phyloP scores from a whole-genome alignment of 2,113 vertebrate species.

The Scytalopus superciliaris region DNA sequence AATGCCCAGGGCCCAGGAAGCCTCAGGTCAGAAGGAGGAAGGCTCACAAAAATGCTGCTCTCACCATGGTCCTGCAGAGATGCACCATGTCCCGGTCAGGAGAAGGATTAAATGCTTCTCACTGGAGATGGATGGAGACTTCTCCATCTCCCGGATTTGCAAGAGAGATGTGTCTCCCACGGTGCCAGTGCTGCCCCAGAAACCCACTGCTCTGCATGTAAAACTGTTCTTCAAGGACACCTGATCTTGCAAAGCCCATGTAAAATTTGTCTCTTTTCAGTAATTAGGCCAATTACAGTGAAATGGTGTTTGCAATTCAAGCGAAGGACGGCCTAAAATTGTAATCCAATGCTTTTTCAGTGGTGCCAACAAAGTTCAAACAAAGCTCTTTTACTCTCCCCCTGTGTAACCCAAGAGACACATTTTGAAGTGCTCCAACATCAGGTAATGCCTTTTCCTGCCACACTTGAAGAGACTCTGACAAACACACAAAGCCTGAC shows the following conservation, averaged over 20 bases:
- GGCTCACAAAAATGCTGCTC: neutral
- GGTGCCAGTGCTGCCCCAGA: neutral
- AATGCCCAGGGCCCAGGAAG: neutral
- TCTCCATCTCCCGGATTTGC: neutral
- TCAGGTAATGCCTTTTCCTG: conserved; percentile 9
- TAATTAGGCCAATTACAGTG: neutral
- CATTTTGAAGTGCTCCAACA: neutral
- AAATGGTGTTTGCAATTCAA: neutral
- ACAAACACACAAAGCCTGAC: conserved; percentile 40
- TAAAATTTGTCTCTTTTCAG: neutral
- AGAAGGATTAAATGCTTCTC: neutral
- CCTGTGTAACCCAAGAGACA: neutral
- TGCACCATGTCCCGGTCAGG: neutral
- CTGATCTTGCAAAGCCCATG: neutral
- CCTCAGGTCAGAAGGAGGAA: neutral
- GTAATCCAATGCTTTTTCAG: neutral
- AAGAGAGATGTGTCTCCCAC: neutral
- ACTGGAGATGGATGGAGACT: neutral
- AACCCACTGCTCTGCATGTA: neutral
- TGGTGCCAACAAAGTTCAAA: neutral
- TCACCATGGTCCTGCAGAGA: neutral
- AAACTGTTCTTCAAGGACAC: neutral
- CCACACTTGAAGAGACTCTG: neutral
- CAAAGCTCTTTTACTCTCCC: neutral
- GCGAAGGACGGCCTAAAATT: neutral